Evolutionary conservation across 2,113 vertebrate genomes (phyloP).

Genomic region (Lepisosteus oculatus): DNA sequence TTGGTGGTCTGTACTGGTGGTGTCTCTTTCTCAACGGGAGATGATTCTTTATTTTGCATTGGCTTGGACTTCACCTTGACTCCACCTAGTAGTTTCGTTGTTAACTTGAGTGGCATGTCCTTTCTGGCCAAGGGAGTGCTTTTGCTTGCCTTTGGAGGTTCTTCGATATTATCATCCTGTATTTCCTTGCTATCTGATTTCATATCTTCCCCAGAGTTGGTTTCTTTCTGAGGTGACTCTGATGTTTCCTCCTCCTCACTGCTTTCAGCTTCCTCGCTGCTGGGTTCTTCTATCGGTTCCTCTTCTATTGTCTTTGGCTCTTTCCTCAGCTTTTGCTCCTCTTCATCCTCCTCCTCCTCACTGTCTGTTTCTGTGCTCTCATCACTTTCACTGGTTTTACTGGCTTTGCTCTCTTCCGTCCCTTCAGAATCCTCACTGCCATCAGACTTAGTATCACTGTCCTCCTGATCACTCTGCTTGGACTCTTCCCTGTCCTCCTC

Average conservation of each 20-base stretch:
- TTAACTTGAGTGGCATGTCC: slow-evolving; percentile 13
- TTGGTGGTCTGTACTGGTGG: neutral
- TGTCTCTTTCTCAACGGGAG: neutral
- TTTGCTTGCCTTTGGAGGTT: slow-evolving; percentile 12
- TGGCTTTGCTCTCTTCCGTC: slow-evolving; percentile 35
- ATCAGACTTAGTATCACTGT: slow-evolving; percentile 22
- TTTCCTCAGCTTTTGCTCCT: slow-evolving; percentile 34
- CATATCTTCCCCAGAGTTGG: too few species aligned
- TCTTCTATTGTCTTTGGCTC: slow-evolving; percentile 11
- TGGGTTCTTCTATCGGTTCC: slow-evolving; percentile 14
- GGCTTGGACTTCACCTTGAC: slow-evolving; percentile 9
- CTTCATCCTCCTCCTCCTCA: slow-evolving; percentile 40
- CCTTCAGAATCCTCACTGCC: slow-evolving; percentile 37
- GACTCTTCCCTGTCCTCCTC: slow-evolving; percentile 34
- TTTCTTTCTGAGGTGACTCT: neutral
- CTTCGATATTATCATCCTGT: slow-evolving; percentile 14
- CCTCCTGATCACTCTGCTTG: slow-evolving; percentile 36
- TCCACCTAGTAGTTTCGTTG: neutral
- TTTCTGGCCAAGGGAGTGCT: slow-evolving; percentile 17
- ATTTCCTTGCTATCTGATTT: neutral
- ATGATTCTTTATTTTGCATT: neutral
- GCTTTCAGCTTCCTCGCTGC: neutral
- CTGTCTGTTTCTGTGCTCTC: slow-evolving; percentile 44
- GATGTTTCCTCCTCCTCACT: neutral
- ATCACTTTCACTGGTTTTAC: slow-evolving; percentile 35